A percentile compares a stretch with the other conserved stretches of the same genome.
Conservation (phyloP, 2,113 vertebrate species). For the Mus pahari region DNA sequence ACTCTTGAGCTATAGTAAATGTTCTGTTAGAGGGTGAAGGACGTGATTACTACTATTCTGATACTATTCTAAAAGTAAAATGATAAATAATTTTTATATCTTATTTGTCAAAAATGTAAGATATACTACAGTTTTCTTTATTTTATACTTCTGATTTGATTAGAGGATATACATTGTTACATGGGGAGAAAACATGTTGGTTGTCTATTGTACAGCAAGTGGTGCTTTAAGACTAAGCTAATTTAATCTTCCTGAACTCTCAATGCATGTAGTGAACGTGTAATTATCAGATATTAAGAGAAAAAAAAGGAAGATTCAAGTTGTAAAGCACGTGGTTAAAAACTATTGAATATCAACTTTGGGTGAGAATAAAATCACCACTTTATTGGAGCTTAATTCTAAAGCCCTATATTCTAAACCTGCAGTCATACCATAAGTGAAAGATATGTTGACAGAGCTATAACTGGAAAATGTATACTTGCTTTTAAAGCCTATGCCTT, state of each 20-base stretch:
- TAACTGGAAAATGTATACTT: neutral
- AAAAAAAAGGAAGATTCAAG: neutral
- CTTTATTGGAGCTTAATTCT: neutral
- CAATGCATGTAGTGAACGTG: neutral
- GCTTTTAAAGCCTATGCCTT: neutral
- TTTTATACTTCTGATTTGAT: slow-evolving; percentile 16
- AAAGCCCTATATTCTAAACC: neutral
- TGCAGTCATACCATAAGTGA: neutral
- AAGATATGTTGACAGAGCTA: neutral
- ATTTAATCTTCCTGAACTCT: neutral
- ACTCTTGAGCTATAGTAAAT: neutral
- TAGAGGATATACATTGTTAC: neutral
- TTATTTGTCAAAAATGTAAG: neutral
- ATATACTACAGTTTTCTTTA: neutral
- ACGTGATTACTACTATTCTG: neutral
- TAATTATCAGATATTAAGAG: neutral
- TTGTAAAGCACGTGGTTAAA: neutral
- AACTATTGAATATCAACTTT: neutral
- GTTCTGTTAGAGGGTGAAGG: neutral
- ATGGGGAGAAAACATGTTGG: neutral
- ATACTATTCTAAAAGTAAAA: neutral
- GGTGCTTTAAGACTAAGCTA: neutral
- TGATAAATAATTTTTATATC: neutral
- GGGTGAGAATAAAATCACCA: neutral
- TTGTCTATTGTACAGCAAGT: neutral